Base-by-base conservation (phyloP, 1,140 invertebrate genomes). In the Zaprionus kolodkinae region DNA sequence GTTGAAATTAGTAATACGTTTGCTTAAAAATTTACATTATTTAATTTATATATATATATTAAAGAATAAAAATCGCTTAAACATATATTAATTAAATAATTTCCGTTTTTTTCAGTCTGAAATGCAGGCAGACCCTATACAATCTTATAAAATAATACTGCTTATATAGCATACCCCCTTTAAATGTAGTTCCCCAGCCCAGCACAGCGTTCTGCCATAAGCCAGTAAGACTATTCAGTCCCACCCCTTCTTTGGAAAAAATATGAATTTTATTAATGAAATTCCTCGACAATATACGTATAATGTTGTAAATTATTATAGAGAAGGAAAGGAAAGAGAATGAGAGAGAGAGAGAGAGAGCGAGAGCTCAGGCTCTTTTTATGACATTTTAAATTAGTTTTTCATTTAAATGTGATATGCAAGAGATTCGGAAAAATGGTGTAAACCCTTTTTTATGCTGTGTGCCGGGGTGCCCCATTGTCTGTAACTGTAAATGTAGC, bases 361-460 rank as follows among this genome's bases (percentile, higher is more conserved):
- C 6, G n/a, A 3, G 40, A 48, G 63, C 63, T 56, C 50, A 54
- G 27, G 52, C 50, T 54, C 13, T 45, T 60, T 72, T 79, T 77
- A 69, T 68, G 69, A 77, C 61, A 70, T 78, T 79, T 74, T 62
- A 74, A 77, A 78, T 78, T 69, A 73, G 75, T 69, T 74, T 79
- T 77, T 79, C 65, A 79, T 79, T 77, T 77, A 79, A 79, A 79
- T 79, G 45, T 50, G 62, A 67, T 76, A 60, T 68, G 68, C 54
- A 15, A 69, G 64, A 69, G 64, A 66, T 68, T 55, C 65, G 27
- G 62, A 66, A 45, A 60, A 30, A 6, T 30, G 27, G 27, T 76
- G 54, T 73, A 65, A 71, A 76, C 69, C 69, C 77, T 66, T 77
- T 79, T 76, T 76, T 65, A 61, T 67, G 50, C 36, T 13, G n/a